Conservation (phyloP, 2,888 invertebrate species). For the Adelphocoris suturalis region DNA sequence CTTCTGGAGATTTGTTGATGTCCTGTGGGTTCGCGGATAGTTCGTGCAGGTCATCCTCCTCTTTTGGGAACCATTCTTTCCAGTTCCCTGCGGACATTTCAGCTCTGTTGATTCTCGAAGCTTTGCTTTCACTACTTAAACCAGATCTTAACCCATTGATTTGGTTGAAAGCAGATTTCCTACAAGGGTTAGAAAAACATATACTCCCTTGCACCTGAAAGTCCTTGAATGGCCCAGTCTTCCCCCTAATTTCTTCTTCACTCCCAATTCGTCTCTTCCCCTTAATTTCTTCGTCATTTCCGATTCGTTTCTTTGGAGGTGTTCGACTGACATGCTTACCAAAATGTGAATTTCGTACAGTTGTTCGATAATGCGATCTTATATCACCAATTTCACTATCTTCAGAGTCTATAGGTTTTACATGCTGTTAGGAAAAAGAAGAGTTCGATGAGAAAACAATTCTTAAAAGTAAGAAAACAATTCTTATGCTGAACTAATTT, state of each 20-base stretch:
- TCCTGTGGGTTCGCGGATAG: not conserved
- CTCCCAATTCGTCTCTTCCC: not conserved
- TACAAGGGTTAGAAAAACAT: not conserved
- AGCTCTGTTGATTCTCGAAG: not conserved
- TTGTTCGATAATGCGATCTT: not conserved
- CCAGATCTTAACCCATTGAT: not conserved
- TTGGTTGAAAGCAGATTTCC: not conserved
- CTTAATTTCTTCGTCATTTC: no score
- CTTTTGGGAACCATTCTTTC: conserved; percentile 37
- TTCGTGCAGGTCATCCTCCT: not conserved
- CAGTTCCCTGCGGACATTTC: not conserved
- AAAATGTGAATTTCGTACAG: not conserved
- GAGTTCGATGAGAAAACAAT: not conserved
- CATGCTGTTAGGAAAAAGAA: not conserved
- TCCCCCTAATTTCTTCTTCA: not conserved
- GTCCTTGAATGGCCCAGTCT: conserved; percentile 16
- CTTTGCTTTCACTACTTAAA: not conserved
- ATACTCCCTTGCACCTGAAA: conserved; percentile 46
- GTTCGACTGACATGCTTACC: not conserved
- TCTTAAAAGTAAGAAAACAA: no score
- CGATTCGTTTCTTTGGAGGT: not conserved
- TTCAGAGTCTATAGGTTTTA: not conserved
- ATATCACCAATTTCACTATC: conserved; percentile 26
- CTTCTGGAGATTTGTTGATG: not conserved
- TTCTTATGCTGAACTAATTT: no score